A percentile compares a stretch with the other conserved stretches of the same genome.
These are phyloP conservation scores for Micromesistius poutassou DNA, from an alignment of 2,797 vertebrate species.

Conservation along the genomic window DNA sequence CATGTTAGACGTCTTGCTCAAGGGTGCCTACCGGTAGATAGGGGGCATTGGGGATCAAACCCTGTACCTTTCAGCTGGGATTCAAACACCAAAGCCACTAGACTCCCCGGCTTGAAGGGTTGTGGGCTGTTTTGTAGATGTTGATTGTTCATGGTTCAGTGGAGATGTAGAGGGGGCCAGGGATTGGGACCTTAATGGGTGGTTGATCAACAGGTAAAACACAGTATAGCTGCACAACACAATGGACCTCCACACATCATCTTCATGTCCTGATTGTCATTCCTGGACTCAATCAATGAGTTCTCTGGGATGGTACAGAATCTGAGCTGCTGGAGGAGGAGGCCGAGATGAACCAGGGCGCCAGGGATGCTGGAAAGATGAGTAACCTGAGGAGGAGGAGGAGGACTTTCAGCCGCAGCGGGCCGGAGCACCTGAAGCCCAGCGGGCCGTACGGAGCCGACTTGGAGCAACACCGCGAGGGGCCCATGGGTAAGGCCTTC, in stretches of 20 bases:
- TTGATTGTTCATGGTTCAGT: background rate
- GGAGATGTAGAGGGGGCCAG: background rate
- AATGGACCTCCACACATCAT: background rate
- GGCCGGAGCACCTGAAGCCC: constrained; percentile 78
- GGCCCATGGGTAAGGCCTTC: constrained; percentile 52
- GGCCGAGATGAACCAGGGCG: constrained; percentile 75
- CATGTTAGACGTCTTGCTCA: too few relatives aligned
- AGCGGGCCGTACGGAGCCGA: constrained; percentile 70
- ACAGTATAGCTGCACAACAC: background rate
- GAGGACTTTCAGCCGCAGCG: constrained; percentile 77
- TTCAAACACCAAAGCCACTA: background rate
- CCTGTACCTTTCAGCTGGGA: too few relatives aligned
- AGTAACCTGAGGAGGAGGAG: constrained; percentile 79
- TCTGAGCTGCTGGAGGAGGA: constrained; percentile 87
- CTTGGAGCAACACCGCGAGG: constrained; percentile 56
- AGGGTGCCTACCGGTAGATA: too few relatives aligned
- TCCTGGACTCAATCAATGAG: background rate
- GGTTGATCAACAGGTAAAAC: background rate
- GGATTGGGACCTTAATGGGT: background rate
- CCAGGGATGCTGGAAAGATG: constrained; percentile 80
- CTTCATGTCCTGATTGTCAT: constrained; percentile 7
- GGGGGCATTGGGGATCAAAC: too few relatives aligned
- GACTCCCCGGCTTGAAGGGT: background rate
- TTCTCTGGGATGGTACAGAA: constrained; percentile 65
- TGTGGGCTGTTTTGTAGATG: background rate